Base-by-base conservation (phyloP, 1,140 invertebrate species). In the Megathymus violae region DNA sequence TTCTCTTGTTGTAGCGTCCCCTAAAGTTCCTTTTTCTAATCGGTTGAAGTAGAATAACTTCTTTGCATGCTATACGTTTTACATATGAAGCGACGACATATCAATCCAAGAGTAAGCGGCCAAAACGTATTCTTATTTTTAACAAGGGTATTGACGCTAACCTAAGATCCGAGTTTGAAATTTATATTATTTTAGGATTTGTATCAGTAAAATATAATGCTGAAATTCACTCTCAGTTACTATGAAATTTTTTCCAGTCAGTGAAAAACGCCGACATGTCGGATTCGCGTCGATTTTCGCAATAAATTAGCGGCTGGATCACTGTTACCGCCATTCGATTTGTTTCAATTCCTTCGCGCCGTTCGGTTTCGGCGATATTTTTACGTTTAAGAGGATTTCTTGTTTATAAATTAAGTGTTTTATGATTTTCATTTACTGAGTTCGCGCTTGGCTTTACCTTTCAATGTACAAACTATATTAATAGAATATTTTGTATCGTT, bases 331-430 rank as follows among this genome's bases (percentile, higher is more conserved):
- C 73, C 59, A 60, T 48, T 60, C 67, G 68, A 78, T 80, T 76
- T 74, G 69, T 78, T 69, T 71, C 76, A 79, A 75, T 81, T 81
- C 71, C 71, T 64, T 59, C 65, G 61, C 66, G 51, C 62, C 27
- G 54, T 65, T 65, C 64, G 52, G 31, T 44, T 16, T 6, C 15
- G 27, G 14, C 52, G 40, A 44, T 58, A 22, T 58, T 46, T 46
- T 43, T 58, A 6, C 40, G 52, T 46, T 58, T 58, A 58, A 58
- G 27, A 41, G 25, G 27, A 46, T 58, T 58, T 46, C 17, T 25
- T 58, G 54, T 25, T 54, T 44, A 46, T 41, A 15, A 15, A 36
- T 36, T 58, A 58, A 58, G 54, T 58, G 43, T 58, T 46, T 46
- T 58, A 22, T 46, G 41, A 46, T 58, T 58, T 58, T 25, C 41